phyloP scores from a whole-genome alignment of 1,140 invertebrate species.

The Drosophila asahinai region DNA sequence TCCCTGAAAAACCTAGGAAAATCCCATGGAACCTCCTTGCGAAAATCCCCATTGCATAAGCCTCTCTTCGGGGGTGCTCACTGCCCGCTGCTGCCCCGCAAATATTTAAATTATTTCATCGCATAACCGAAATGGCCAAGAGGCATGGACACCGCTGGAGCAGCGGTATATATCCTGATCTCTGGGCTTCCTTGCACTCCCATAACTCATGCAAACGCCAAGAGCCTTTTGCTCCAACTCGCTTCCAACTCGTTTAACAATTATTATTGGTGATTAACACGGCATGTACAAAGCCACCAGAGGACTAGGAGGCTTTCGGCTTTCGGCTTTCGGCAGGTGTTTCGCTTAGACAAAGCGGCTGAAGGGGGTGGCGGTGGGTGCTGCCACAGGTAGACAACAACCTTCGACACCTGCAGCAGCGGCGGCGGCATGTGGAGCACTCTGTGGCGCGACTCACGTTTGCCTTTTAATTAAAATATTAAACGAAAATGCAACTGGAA shows the following conservation, averaged over 20 bases:
- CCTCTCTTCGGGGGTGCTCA: constrained; percentile 69
- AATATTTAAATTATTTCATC: constrained; percentile 84
- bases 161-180: constrained; percentile 30
- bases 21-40: not conserved
- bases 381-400: constrained; percentile 52
- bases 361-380: constrained; percentile 1
- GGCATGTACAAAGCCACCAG: constrained; percentile 67
- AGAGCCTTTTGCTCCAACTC: constrained; percentile 45
- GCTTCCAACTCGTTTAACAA: constrained; percentile 81
- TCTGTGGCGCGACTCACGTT: constrained; percentile 66
- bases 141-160: constrained; percentile 50
- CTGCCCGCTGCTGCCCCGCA: constrained; percentile 63
- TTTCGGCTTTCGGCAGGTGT: constrained; percentile 27
- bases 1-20: not conserved
- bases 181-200: constrained; percentile 40
- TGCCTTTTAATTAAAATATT: constrained; percentile 82
- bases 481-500: constrained; percentile 78
- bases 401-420: constrained; percentile 78
- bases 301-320: constrained; percentile 8
- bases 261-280: constrained; percentile 84
- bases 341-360: not conserved
- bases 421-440: constrained; percentile 67
- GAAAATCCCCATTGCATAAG: constrained; percentile 62
- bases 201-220: constrained; percentile 77
- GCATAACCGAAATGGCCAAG: constrained; percentile 78